A percentile compares a stretch with the other conserved stretches of the same genome.
These are phyloP conservation scores for Brachyhypopomus occidentalis DNA, from an alignment of 2,113 vertebrate genomes.

Conservation along the genomic window DNA sequence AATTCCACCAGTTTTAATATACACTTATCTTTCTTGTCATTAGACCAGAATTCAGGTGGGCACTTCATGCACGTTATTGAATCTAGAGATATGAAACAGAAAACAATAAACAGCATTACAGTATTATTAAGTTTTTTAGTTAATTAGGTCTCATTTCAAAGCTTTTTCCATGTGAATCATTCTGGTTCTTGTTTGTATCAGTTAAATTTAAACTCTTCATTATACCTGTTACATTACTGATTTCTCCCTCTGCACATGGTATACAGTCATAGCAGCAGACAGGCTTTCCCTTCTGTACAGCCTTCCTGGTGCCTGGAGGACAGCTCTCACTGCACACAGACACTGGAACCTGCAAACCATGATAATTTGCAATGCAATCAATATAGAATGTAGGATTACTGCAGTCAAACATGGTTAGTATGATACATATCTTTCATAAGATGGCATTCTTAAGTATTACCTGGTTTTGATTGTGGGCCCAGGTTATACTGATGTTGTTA, in stretches of 20 bases:
- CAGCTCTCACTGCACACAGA: too few species aligned
- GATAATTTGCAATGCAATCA: background rate
- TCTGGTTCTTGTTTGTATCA: background rate
- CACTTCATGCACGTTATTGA: conserved; percentile 53
- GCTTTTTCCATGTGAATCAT: background rate
- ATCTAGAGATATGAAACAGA: conserved; percentile 47
- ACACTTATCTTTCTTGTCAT: conserved; percentile 53
- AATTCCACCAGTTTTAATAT: conserved; percentile 53
- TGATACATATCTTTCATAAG: too few species aligned
- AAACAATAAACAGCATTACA: background rate
- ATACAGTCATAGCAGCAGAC: conserved; percentile 60
- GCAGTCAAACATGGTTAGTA: too few species aligned
- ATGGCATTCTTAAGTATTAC: background rate
- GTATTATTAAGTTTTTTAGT: background rate
- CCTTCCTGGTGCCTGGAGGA: too few species aligned
- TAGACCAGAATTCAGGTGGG: conserved; percentile 56
- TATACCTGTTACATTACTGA: conserved; percentile 57
- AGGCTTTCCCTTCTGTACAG: too few species aligned
- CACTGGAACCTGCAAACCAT: conserved; percentile 44
- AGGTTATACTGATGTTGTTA: conserved; percentile 55
- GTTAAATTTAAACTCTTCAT: background rate
- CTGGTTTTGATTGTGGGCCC: conserved; percentile 45
- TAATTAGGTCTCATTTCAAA: background rate
- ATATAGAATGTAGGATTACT: background rate
- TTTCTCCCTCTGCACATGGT: conserved; percentile 57